Percentiles rank a stretch among this genome's conserved stretches.
These are phyloP conservation scores for Calliopum simillimum DNA, from an alignment of 2,888 invertebrate species.

Conservation along the genomic window DNA sequence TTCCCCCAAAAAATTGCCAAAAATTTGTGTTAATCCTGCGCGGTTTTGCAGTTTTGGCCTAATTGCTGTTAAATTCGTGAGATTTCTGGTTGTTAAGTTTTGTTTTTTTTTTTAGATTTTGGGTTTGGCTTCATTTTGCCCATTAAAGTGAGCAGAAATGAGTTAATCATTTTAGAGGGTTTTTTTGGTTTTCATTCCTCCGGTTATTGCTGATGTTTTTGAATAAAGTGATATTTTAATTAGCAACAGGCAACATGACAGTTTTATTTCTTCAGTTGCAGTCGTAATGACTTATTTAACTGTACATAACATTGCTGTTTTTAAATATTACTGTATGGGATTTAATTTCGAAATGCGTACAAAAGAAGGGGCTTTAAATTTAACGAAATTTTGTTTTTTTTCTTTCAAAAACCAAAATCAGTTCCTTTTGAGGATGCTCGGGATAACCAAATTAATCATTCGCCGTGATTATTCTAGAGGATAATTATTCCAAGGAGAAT, in stretches of 20 bases:
- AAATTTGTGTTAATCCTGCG: conserved; percentile 10
- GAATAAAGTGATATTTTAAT: conserved; percentile 18
- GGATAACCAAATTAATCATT: too few species aligned
- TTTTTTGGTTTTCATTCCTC: background rate
- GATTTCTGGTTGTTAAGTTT: background rate
- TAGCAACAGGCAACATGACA: conserved; percentile 14
- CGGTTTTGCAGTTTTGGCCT: conserved; percentile 7
- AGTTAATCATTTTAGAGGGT: conserved; percentile 16
- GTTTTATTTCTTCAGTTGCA: conserved; percentile 1
- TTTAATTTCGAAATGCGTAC: too few species aligned
- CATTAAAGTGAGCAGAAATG: conserved; percentile 22
- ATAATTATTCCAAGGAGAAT: too few species aligned
- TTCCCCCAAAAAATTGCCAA: conserved; percentile 7
- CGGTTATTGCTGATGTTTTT: conserved; percentile 2
- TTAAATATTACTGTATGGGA: too few species aligned
- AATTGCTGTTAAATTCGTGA: conserved; percentile 29
- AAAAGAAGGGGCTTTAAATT: too few species aligned
- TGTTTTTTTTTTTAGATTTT: background rate
- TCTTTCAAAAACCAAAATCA: too few species aligned
- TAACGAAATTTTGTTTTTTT: too few species aligned
- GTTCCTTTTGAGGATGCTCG: too few species aligned
- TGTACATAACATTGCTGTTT: too few species aligned
- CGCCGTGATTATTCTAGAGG: too few species aligned
- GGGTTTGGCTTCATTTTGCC: background rate
- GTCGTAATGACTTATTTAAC: too few species aligned